A percentile compares a stretch with the other conserved stretches of the same genome.
These are phyloP conservation scores for Tautogolabrus adspersus DNA, from an alignment of 2,113 vertebrate species.

Conservation along the genomic window DNA sequence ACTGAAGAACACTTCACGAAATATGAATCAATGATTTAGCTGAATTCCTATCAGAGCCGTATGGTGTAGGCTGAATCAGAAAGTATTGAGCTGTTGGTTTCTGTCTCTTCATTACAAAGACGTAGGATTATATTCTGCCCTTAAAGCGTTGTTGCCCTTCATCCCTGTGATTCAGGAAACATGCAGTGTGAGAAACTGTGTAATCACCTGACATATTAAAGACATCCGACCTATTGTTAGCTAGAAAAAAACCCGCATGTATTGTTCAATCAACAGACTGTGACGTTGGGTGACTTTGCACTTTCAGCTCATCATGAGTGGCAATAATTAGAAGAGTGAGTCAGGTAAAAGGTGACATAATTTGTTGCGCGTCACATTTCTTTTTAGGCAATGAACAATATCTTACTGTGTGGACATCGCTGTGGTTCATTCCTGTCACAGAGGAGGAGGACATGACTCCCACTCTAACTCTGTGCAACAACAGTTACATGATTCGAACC, in stretches of 20 bases:
- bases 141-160: too few relatives aligned
- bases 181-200: not conserved
- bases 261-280: too few relatives aligned
- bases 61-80: too few relatives aligned
- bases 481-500: conserved; percentile 19
- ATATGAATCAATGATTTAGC: not conserved
- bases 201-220: not conserved
- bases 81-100: too few relatives aligned
- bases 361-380: conserved; percentile 49
- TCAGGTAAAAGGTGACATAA: conserved; percentile 20
- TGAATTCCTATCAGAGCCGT: not conserved
- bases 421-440: conserved; percentile 11
- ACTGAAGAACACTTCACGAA: not conserved
- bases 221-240: not conserved
- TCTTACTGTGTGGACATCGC: not conserved
- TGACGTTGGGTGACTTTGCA: conserved; percentile 6
- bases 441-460: not conserved
- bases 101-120: too few relatives aligned
- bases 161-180: not conserved
- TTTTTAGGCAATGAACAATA: conserved; percentile 40
- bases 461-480: not conserved
- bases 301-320: conserved; percentile 11
- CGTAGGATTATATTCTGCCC: too few relatives aligned
- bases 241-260: conserved; percentile 16
- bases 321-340: conserved; percentile 13